Evolutionary conservation across 2,888 invertebrate genomes (phyloP), one percentile per base, ranked within the genome.

Genomic region (Sphinx pinastri): DNA sequence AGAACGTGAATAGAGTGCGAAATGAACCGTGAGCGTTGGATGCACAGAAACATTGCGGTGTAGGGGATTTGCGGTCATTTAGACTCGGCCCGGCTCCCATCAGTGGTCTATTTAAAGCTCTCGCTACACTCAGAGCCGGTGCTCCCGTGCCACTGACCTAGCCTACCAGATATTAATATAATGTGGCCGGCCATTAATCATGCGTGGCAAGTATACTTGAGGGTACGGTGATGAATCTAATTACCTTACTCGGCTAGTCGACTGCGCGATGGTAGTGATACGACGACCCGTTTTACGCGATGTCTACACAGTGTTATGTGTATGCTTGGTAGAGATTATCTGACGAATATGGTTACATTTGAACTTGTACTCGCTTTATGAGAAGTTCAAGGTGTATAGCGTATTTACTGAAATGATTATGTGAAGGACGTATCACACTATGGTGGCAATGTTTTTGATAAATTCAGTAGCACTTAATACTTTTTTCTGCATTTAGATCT

Each of bases 121-220:
- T 58, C 58, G 49, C 19, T 16, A 19, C 67, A 75, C 77, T 76
- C 75, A 73, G 75, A 76, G 78, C 76, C 75, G 77, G 71, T 73
- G 76, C 79, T 81, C 77, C 77, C 84, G 84, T 86, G 87, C 87
- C 85, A 88, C 88, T 89, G 88, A 88, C 89, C 88, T 87, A 88
- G 82, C 87, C 82, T 80, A 85, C 79, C 80, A 80, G 77, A 80
- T 81, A 51, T 54, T 79, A 79, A 79, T 77, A 76, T 73, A 70
- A 74, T 75, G 38, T 67, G 58, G 19, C 68, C 59, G 54, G 52
- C 57, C 63, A 63, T 63, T 49, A 63, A 63, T 63, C 63, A 63
- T 63, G 49, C 49, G 47, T 13, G 63, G 47, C 49, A 19, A 60
- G 45, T 67, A 51, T 67, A 51, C 67, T 10, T 49, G 51, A 25